A percentile compares a stretch with the other conserved stretches of the same genome.
These are phyloP conservation scores for Neoscelio sp. DNA, from an alignment of 2,888 invertebrate species.

Conservation along the genomic window DNA sequence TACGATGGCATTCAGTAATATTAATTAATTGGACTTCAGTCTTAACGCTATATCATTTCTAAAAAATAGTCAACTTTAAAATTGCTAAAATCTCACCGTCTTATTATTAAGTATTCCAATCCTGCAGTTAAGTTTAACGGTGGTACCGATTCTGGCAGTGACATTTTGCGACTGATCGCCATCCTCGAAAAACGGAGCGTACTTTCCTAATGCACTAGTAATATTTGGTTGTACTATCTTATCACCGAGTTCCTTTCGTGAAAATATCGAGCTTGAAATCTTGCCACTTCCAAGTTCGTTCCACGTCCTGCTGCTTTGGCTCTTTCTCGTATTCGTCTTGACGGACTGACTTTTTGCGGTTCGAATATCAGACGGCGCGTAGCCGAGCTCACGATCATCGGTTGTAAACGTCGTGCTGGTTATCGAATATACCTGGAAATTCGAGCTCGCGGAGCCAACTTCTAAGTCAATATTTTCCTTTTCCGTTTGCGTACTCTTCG, in stretches of 20 bases:
- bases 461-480: slow-evolving; percentile 40
- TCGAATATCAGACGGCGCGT: slow-evolving; percentile 16
- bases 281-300: slow-evolving; percentile 70
- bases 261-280: slow-evolving; percentile 47
- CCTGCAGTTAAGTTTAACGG: slow-evolving; percentile 85
- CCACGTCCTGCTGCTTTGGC: slow-evolving; percentile 63
- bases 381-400: slow-evolving; percentile 22
- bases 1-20: no score
- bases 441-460: not conserved
- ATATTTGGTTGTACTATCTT: slow-evolving; percentile 77
- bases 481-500: slow-evolving; percentile 29
- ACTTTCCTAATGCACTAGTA: slow-evolving; percentile 80
- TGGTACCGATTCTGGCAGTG: slow-evolving; percentile 85
- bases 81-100: slow-evolving; percentile 85
- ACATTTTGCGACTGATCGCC: slow-evolving; percentile 85
- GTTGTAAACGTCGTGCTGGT: slow-evolving; percentile 22
- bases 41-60: no score
- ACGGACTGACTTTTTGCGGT: slow-evolving; percentile 27
- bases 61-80: no score
- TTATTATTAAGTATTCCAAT: slow-evolving; percentile 86
- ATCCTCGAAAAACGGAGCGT: slow-evolving; percentile 86
- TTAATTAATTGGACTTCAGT: not conserved
- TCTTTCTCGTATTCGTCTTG: slow-evolving; percentile 42
- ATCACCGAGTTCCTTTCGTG: slow-evolving; percentile 58
- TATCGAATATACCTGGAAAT: slow-evolving; percentile 30